Conservation (phyloP, 2,888 invertebrate species). For the Tortricodes alternella region DNA sequence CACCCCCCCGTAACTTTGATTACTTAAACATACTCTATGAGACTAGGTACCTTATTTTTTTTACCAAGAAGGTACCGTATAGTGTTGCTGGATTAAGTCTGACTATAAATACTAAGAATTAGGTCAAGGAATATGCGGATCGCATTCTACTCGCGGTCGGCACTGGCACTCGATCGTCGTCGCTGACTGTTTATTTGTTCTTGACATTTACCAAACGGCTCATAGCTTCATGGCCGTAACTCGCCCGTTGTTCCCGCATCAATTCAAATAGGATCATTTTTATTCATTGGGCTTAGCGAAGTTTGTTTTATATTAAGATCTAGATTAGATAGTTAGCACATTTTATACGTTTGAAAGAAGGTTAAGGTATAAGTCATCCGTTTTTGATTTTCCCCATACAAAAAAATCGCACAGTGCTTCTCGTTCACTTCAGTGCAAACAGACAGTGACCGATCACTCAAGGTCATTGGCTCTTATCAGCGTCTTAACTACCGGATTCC, state of each 20-base stretch:
- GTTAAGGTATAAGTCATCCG: too few species aligned
- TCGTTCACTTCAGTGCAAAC: too few species aligned
- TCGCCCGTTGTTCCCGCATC: constrained; percentile 52
- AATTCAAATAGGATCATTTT: constrained; percentile 55
- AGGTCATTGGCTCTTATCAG: too few species aligned
- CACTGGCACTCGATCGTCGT: background rate
- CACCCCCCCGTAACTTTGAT: too few species aligned
- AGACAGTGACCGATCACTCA: too few species aligned
- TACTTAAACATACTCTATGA: too few species aligned
- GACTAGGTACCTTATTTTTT: background rate
- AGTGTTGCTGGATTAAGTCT: constrained; percentile 5
- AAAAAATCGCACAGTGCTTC: too few species aligned
- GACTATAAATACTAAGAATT: constrained; percentile 11
- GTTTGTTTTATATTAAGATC: background rate
- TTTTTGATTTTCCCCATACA: too few species aligned
- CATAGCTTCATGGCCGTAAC: constrained; percentile 45
- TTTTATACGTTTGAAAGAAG: too few species aligned
- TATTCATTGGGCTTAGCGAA: constrained; percentile 36
- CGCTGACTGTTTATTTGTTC: background rate
- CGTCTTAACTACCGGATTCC: too few species aligned
- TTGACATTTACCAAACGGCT: constrained; percentile 19
- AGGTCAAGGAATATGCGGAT: constrained; percentile 25
- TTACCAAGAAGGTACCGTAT: background rate
- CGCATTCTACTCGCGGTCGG: background rate
- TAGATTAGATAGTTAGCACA: background rate